These are phyloP conservation scores for Nycticorax nycticorax DNA, from an alignment of 2,113 vertebrate genomes.

Conservation along the genomic window DNA sequence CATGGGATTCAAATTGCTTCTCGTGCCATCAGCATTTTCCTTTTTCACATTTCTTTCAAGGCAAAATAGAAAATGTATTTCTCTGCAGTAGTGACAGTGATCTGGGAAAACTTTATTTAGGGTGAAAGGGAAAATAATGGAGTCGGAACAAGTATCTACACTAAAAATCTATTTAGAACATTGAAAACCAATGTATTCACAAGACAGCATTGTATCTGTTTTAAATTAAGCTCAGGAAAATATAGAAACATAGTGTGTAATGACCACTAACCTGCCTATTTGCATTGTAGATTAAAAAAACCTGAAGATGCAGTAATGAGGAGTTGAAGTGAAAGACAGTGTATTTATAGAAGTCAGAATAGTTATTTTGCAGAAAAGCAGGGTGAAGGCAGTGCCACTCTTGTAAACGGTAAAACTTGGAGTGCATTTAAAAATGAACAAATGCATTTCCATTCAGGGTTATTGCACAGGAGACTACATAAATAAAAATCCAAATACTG, in stretches of 20 bases:
- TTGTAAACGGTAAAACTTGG: slow-evolving; percentile 25
- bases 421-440: slow-evolving; percentile 39
- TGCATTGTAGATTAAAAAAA: slow-evolving; percentile 52
- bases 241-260: neutral
- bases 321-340: neutral
- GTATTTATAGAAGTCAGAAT: slow-evolving; percentile 7
- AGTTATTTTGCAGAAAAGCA: slow-evolving; percentile 51
- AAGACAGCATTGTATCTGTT: slow-evolving; percentile 1
- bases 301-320: slow-evolving; percentile 46
- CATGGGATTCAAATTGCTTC: slow-evolving; percentile 74
- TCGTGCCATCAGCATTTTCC: slow-evolving; percentile 59
- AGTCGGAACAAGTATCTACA: slow-evolving; percentile 58
- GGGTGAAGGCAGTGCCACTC: slow-evolving; percentile 5
- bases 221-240: slow-evolving; percentile 43
- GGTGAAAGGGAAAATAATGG: slow-evolving; percentile 66
- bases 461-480: slow-evolving; percentile 20
- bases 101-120: slow-evolving; percentile 73
- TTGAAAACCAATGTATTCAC: slow-evolving; percentile 22
- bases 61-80: slow-evolving; percentile 69
- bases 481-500: slow-evolving; percentile 27
- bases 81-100: slow-evolving; percentile 41
- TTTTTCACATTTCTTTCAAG: slow-evolving; percentile 74
- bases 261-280: slow-evolving; percentile 29
- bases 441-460: slow-evolving; percentile 9
- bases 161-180: slow-evolving; percentile 67